Conservation (phyloP, 2,797 vertebrate species). For the Erethizon dorsatum region DNA sequence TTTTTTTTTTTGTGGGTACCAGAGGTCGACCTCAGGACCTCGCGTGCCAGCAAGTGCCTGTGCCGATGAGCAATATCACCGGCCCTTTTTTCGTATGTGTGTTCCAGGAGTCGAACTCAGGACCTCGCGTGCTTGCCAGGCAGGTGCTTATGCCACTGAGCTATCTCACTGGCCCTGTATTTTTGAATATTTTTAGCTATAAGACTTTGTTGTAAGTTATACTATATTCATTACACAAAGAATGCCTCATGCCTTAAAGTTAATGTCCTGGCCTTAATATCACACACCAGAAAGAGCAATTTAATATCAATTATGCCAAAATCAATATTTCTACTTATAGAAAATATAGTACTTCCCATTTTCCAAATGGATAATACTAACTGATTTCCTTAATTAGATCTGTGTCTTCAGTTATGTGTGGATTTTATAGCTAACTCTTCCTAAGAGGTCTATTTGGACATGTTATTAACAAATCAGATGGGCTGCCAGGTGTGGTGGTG, state of each 20-base stretch:
- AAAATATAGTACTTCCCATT: neutral
- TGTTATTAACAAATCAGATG: neutral
- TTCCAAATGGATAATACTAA: neutral
- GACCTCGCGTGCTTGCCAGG: no score
- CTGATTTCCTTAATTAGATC: neutral
- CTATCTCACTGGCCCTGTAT: neutral
- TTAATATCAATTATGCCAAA: slow-evolving; percentile 8
- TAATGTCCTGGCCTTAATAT: neutral
- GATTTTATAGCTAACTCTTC: neutral
- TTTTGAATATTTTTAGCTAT: neutral
- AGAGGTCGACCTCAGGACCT: no score
- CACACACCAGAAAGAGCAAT: neutral
- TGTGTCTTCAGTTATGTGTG: neutral
- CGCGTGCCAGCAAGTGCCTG: no score
- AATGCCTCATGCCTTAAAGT: neutral
- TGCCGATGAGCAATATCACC: no score
- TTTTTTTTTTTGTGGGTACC: no score
- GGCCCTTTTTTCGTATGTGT: no score
- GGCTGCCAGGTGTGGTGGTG: no score
- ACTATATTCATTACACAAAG: neutral
- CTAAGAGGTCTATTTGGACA: neutral
- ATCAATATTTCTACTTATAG: neutral
- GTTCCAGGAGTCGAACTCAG: no score
- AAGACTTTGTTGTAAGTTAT: neutral
- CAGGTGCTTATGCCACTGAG: no score